A percentile compares a stretch with the other conserved stretches of the same genome.
Conservation (phyloP, 1,140 invertebrate species). For the Rhyacophila brunnea region DNA sequence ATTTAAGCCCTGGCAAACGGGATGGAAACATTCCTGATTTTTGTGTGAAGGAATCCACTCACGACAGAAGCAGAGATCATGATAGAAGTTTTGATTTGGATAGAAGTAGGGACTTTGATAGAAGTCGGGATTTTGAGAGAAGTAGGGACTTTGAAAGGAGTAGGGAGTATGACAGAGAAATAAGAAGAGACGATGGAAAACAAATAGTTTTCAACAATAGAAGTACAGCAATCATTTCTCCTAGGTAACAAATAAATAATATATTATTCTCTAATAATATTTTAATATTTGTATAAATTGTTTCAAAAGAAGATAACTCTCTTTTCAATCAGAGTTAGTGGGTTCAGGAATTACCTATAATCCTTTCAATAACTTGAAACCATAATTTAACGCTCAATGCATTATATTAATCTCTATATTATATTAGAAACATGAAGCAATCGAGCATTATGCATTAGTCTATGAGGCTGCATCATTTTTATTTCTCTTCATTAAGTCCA, state of each 20-base stretch:
- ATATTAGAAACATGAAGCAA: no score
- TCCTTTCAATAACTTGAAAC: no score
- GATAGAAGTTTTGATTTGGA: conserved; percentile 47
- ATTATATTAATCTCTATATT: no score
- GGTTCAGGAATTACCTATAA: no score
- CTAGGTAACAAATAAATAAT: conserved; percentile 42
- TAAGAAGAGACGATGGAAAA: background rate
- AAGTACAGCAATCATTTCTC: conserved; percentile 50
- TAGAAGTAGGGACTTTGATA: conserved; percentile 38
- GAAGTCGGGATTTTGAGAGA: conserved; percentile 39
- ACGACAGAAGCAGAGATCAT: conserved; percentile 29
- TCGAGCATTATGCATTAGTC: no score
- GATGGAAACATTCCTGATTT: conserved; percentile 12
- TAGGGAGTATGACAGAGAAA: background rate
- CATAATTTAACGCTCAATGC: no score
- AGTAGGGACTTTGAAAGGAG: conserved; percentile 18
- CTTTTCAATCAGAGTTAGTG: no score
- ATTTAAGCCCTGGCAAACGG: conserved; percentile 6
- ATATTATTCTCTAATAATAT: no score
- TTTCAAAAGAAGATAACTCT: no score
- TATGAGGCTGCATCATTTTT: no score
- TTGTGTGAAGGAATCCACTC: conserved; percentile 20
- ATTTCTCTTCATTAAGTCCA: no score
- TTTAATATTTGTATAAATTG: no score
- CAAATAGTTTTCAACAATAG: conserved; percentile 37